Evolutionary conservation across 2,113 vertebrate genomes (phyloP), one percentile per base, ranked within the genome.

Genomic region (Salvator merianae): DNA sequence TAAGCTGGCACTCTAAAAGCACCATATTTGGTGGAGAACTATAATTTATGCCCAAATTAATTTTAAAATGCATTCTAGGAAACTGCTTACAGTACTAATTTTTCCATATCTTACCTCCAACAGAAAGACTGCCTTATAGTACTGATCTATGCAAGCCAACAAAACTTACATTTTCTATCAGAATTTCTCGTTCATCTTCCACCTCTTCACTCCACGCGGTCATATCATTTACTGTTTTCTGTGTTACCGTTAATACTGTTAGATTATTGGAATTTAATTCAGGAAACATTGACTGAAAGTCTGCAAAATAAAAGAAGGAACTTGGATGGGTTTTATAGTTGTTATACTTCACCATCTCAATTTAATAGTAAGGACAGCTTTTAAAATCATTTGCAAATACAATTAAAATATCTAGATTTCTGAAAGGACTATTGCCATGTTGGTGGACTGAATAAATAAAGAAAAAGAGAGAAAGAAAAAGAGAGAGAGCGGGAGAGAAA

Each of bases 261-360:
- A 85, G 40, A 50, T 79, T 65, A 38, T 38, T 85, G 76, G 77
- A 73, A 66, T 59, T 40, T 18, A 79, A 40, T 26, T 85, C 77
- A 65, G 83, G 83, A 85, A 85, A 85, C 69, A 85, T 62, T 36
- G 69, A 79, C 36, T 85, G 77, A 36, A 85, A 79, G 77, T 85
- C 83, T 85, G 13, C 14, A 73, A 85, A 73, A 22, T 24, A 78
- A 70, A 59, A 74, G 9, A 32, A 16, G 43, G 24, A 30, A 34
- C 38, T 63, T 30, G n/a, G 69, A 55, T 70, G 18, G 30, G 5
- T 63, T 47, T 30, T 47, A 28, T 36, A 20, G 16, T 28, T 32
- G 7, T 28, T 34, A 7, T 62, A n/a, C 20, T 36, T 55, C 18
- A 18, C 3, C 22, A 26, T 10, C 50, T 53, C n/a, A 34, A 50